Base-by-base conservation (phyloP, 2,797 vertebrate species). In the Acipenser transmontanus region DNA sequence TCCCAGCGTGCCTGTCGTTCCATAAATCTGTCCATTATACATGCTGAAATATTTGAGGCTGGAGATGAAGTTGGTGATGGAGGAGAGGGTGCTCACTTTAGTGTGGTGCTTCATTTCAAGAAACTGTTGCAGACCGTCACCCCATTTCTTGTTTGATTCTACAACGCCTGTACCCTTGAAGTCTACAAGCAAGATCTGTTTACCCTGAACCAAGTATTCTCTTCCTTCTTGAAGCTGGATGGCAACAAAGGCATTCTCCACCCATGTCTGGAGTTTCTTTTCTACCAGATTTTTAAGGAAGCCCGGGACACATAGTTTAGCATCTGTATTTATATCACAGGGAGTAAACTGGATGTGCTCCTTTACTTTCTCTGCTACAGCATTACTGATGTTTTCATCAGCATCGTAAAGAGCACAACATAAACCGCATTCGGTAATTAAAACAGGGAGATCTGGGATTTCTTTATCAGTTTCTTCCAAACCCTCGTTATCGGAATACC, bases 51-150 rank as follows among this genome's bases (percentile, higher is more conserved):
- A 67, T 7, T 74, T 69, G 34, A 84, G 67, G 61, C 74, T 85
- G 10, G 87, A 87, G 78, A 84, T 84, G 10, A 81, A 89, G 74
- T 89, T 88, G 51, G 85, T 86, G 50, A 87, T 75, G n/a, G 67
- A 59, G 9, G 65, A 71, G 80, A 87, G 80, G 47, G 80, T 71
- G 14, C 77, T 82, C 17, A 86, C 59, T 57, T 77, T 86, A 8
- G 50, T 64, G 62, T 65, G 20, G 3, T 88, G 82, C 70, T 88
- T 89, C 76, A 89, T 80, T 72, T 89, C 78, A 11, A 88, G 71
- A 14, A 89, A 87, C 76, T 88, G 84, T 0, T 88, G 86, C 1
- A 87, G 75, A 2, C 87, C 85, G 66, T 88, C 78, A 7, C 69
- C 7, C 84, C 69, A 82, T 69, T 7, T 34, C 79, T 59, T 81